Conservation (phyloP, 2,888 invertebrate genomes). For the Odontocerum albicorne region DNA sequence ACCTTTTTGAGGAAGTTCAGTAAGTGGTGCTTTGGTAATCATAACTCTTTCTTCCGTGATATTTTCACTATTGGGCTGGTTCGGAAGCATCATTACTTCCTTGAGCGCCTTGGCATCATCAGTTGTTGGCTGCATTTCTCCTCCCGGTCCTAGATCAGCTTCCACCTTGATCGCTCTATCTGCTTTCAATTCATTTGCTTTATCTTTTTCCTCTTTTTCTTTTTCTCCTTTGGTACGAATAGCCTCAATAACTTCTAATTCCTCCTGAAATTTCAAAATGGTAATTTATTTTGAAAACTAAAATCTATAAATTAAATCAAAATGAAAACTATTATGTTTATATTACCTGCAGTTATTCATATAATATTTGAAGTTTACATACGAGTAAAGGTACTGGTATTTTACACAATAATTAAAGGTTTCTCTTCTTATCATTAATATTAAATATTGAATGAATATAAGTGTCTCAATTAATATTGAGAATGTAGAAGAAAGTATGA, state of each 20-base stretch:
- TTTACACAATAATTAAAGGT: no score
- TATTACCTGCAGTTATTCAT: no score
- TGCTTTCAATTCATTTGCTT: conserved; percentile 23
- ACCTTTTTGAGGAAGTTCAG: conserved; percentile 12
- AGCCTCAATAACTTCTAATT: conserved; percentile 69
- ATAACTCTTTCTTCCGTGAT: conserved; percentile 28
- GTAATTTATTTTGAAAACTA: no score
- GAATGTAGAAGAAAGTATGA: no score
- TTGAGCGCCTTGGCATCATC: conserved; percentile 54
- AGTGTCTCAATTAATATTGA: no score
- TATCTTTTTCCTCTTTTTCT: conserved; percentile 44
- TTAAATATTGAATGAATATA: no score
- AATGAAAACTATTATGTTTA: not conserved
- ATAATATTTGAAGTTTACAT: no score
- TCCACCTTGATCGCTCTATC: conserved; percentile 44
- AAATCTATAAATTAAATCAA: not conserved
- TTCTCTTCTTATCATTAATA: no score
- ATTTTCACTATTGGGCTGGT: conserved; percentile 41
- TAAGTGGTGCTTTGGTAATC: not conserved
- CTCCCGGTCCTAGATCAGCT: conserved; percentile 43
- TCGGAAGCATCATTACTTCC: conserved; percentile 52
- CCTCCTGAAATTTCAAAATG: conserved; percentile 68
- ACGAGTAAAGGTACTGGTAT: no score
- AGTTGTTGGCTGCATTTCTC: conserved; percentile 49
- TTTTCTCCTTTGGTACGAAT: conserved; percentile 67